Evolutionary conservation across 1,140 invertebrate species (phyloP), one percentile per base, ranked within the genome.

Genomic region (Pygmarrhopalites habei): DNA sequence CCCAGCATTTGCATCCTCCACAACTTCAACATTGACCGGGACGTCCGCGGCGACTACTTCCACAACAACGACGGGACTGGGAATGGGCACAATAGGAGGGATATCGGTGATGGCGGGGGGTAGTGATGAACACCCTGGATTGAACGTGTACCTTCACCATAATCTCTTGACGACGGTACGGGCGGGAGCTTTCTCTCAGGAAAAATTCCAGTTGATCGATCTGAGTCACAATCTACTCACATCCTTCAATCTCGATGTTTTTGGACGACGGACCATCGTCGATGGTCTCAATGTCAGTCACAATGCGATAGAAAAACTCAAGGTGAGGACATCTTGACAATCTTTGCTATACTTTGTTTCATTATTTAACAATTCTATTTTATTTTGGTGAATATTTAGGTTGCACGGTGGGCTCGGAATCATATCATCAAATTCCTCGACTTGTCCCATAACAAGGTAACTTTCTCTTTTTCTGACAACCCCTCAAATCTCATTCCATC

Each of bases 201-300:
- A 82, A 69, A 67, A 66, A 57, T 71, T 71, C 55, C 30, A 67
- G 15, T 81, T 83, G 65, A 79, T 89, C 14, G 81, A 85, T 70
- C 72, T 90, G 43, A 86, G 87, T 0, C 84, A 86, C 74, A 93
- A 93, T 72, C 77, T 80, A 65, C 83, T 93, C 35, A 79, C 77
- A 0, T 77, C 81, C 25, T 78, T 93, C 64, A 83, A 86, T 56
- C 85, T 82, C 56, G 83, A 84, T 69, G 83, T 82, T 1, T 88
- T 92, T 72, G 82, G 82, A 82, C 92, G 51, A 81, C 81, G 64
- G 75, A 80, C n/a, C 73, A 92, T 51, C 81, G 84, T 72, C 82
- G 85, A 72, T 82, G 86, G 74, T 85, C 88, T 94, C 15, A 88
- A 94, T 73, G 74, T 94, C 1, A 88, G 86, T 51, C 81, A 83